Conservation (phyloP, 2,888 invertebrate genomes). For the Torymus tubicola region DNA sequence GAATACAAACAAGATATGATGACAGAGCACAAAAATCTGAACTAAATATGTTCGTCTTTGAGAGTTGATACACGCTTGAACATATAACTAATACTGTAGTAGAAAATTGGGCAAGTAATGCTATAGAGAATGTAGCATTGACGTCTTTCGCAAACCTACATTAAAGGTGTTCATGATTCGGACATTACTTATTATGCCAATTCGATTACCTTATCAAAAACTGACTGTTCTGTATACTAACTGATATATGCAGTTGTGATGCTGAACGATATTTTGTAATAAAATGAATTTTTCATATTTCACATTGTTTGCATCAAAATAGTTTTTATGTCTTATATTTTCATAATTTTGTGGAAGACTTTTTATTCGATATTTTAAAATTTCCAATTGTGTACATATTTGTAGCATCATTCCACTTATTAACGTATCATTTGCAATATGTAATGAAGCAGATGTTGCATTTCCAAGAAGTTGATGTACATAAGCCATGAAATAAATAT, state of each 20-base stretch:
- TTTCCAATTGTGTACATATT: constrained; percentile 58
- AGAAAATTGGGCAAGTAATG: constrained; percentile 60
- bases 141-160: constrained; percentile 57
- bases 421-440: constrained; percentile 61
- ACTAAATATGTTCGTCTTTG: constrained; percentile 56
- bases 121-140: constrained; percentile 52
- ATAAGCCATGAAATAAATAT: constrained; percentile 44
- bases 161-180: not conserved
- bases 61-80: constrained; percentile 59
- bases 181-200: no score
- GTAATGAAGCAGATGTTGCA: constrained; percentile 54
- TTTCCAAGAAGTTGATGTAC: constrained; percentile 54
- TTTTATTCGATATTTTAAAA: constrained; percentile 59
- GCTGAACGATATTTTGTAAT: no score
- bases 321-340: no score
- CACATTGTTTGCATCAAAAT: no score
- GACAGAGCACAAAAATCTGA: constrained; percentile 56
- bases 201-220: no score
- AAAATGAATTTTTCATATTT: no score
- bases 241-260: no score
- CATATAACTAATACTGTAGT: constrained; percentile 60
- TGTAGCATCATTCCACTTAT: constrained; percentile 62
- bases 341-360: no score
- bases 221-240: no score
- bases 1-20: constrained; percentile 57